Base-by-base conservation (phyloP, 2,888 invertebrate genomes). In the Polydrusus cervinus region DNA sequence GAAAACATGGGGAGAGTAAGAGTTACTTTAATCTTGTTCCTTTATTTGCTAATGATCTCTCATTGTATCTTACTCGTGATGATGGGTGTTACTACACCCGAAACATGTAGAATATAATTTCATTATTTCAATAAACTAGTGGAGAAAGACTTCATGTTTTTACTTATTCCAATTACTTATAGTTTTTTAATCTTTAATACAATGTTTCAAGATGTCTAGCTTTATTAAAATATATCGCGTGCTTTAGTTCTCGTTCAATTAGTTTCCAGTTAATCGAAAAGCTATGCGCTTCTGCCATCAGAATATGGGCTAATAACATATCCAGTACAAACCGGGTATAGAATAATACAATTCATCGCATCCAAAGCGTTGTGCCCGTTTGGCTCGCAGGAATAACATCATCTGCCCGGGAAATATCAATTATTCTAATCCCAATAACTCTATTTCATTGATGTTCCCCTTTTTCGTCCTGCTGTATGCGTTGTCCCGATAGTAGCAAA, bases 381-480 rank as follows among this genome's bases (percentile, higher is more conserved):
- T 14, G 57, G 60, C 66, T 73, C 68, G 68, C 68, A 74, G 68
- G 62, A 74, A 74, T 53, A 74, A 62, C 68, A 74, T 74, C 68
- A 68, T 74, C 73, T 62, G 65, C 40, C 43, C 61, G 68, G 68
- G 67, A 68, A 74, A 74, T 74, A 74, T 74, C 73, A 74, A 74
- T 74, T 74, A 74, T 74, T 74, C 73, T 68, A 74, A 74, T 74
- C 73, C 73, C 73, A 62, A 74, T 74, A 74, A 74, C 73, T 74
- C 68, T 55, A 68, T 67, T 74, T 74, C 65, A 47, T 57, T 43
- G 65, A 71, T 65, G 57, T 57, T 68, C 67, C 71, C 71, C 71
- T 55, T 71, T 71, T 71, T 71, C 53, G 43, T 51, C 11, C 13
- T 13, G 11, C 61, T 71, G 43, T 62, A 40, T 61, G 62, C 53